Evolutionary conservation across 1,140 invertebrate species (phyloP).

Genomic region (Glossosoma conforme): DNA sequence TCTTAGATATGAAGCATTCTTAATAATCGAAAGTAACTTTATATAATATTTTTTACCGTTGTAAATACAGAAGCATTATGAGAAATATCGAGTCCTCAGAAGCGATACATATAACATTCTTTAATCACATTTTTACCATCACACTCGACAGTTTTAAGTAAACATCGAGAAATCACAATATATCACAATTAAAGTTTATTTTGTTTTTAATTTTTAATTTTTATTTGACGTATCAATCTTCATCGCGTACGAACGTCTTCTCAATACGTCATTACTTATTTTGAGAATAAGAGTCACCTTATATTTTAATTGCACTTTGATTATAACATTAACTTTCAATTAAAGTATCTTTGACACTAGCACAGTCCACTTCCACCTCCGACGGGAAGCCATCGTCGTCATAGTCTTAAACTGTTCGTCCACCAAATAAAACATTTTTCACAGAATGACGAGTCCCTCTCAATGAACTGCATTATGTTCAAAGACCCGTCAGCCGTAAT

Average conservation of each 20-base stretch:
- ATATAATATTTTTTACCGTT: slow-evolving; percentile 7
- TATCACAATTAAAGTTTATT: slow-evolving; percentile 32
- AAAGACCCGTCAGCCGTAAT: too few species aligned
- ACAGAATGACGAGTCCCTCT: background rate
- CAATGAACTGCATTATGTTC: background rate
- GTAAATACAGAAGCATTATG: slow-evolving; percentile 9
- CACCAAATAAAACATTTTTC: background rate
- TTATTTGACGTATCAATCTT: slow-evolving; percentile 24
- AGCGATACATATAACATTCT: slow-evolving; percentile 32
- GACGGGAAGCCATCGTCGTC: background rate
- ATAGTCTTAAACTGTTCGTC: background rate
- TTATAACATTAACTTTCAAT: slow-evolving; percentile 25
- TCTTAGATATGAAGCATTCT: too few species aligned
- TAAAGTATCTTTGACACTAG: slow-evolving; percentile 7
- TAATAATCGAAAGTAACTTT: too few species aligned
- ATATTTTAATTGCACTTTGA: slow-evolving; percentile 32
- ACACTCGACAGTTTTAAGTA: slow-evolving; percentile 33
- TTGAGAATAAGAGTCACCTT: slow-evolving; percentile 19
- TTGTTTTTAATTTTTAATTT: slow-evolving; percentile 17
- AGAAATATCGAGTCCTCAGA: slow-evolving; percentile 25
- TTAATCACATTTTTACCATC: slow-evolving; percentile 33
- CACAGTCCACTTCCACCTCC: too few species aligned
- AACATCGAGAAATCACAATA: slow-evolving; percentile 34
- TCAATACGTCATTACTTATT: slow-evolving; percentile 11
- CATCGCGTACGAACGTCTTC: slow-evolving; percentile 18